Percentiles rank a stretch among this genome's conserved stretches.
These are phyloP conservation scores for Gymnocypris eckloni DNA, from an alignment of 2,797 vertebrate genomes.

Conservation along the genomic window DNA sequence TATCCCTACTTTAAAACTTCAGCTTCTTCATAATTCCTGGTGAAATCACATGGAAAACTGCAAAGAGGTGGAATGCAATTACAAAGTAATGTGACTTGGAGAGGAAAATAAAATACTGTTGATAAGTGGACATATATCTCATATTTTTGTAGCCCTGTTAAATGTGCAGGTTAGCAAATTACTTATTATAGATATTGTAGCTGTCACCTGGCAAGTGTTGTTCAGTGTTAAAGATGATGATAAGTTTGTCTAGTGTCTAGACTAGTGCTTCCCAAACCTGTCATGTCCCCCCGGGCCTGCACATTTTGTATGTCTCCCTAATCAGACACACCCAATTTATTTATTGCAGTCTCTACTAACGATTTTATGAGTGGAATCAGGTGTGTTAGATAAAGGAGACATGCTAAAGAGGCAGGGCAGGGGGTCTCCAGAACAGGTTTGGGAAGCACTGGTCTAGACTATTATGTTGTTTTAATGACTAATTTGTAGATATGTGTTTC, in stretches of 20 bases:
- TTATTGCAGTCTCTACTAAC: too few species aligned
- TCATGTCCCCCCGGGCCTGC: too few species aligned
- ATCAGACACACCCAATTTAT: too few species aligned
- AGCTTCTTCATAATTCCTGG: neutral
- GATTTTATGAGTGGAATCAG: too few species aligned
- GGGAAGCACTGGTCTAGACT: neutral
- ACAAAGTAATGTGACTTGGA: neutral
- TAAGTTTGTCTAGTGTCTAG: neutral
- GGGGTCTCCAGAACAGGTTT: too few species aligned
- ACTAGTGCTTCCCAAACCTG: too few species aligned
- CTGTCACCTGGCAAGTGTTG: constrained; percentile 17
- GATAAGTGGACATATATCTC: neutral
- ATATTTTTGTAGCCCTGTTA: neutral
- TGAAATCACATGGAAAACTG: neutral
- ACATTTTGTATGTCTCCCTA: too few species aligned
- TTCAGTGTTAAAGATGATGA: neutral
- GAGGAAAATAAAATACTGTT: neutral
- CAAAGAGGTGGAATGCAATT: neutral
- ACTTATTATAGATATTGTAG: neutral
- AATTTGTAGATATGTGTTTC: neutral
- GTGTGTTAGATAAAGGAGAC: too few species aligned
- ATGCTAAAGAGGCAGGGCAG: too few species aligned
- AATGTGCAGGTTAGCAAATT: neutral
- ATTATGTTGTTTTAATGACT: neutral
- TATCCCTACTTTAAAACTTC: neutral